Percentiles rank a stretch among this genome's conserved stretches.
Evolutionary conservation across 2,797 vertebrate species (phyloP).

Genomic region (Syngnathus rostellatus): DNA sequence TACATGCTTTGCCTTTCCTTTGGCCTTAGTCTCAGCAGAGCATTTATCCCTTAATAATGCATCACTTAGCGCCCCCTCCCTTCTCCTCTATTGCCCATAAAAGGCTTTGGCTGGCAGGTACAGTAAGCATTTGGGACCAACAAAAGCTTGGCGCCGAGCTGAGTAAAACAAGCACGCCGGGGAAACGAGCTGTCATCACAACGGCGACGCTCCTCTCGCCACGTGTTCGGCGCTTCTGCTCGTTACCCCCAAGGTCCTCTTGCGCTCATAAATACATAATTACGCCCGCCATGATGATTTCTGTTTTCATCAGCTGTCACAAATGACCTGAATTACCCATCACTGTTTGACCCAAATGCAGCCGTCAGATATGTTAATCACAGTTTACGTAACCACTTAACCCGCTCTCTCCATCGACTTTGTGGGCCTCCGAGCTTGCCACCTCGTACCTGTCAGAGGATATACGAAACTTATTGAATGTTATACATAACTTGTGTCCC

Average conservation of each 20-base stretch:
- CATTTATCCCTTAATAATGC: conserved; percentile 62
- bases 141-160: conserved; percentile 44
- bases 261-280: conserved; percentile 74
- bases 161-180: conserved; percentile 55
- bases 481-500: conserved; percentile 11
- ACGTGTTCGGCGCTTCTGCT: conserved; percentile 49
- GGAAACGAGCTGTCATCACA: conserved; percentile 67
- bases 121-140: conserved; percentile 50
- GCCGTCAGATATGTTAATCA: conserved; percentile 69
- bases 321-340: conserved; percentile 72
- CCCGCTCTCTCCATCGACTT: conserved; percentile 31
- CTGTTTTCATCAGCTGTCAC: conserved; percentile 75
- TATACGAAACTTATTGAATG: conserved; percentile 3
- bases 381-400: conserved; percentile 63
- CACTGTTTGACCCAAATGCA: conserved; percentile 72
- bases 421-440: conserved; percentile 23
- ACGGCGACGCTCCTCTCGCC: conserved; percentile 43
- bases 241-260: conserved; percentile 61
- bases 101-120: conserved; percentile 58
- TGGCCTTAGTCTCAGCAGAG: conserved; percentile 33
- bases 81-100: conserved; percentile 49
- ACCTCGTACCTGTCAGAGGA: conserved; percentile 53
- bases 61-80: conserved; percentile 51
- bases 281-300: conserved; percentile 62
- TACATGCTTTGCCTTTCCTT: conserved; percentile 42